phyloP scores from a whole-genome alignment of 2,888 invertebrate genomes.

The Melipona bicolor region DNA sequence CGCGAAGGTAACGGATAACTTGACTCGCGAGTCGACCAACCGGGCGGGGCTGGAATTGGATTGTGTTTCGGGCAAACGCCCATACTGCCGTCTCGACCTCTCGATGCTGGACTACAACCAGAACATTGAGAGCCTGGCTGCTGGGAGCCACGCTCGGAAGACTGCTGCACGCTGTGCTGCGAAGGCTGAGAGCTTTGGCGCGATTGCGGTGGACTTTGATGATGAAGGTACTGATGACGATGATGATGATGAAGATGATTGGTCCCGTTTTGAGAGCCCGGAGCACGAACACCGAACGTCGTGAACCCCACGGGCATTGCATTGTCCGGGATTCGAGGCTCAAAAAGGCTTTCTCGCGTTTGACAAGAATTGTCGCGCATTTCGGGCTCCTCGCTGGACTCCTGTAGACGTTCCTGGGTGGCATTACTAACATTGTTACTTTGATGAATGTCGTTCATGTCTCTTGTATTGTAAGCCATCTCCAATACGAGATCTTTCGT shows the following conservation, averaged over 20 bases:
- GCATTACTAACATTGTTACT: conserved; percentile 83
- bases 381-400: conserved; percentile 84
- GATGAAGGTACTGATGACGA: conserved; percentile 62
- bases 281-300: conserved; percentile 85
- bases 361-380: conserved; percentile 93
- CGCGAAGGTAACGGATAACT: conserved; percentile 62
- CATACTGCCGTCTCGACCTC: conserved; percentile 71
- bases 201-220: conserved; percentile 55
- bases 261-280: conserved; percentile 73
- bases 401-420: conserved; percentile 81
- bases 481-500: conserved; percentile 76
- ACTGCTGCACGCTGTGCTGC: conserved; percentile 55
- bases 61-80: conserved; percentile 76
- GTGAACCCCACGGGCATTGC: conserved; percentile 84
- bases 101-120: conserved; percentile 73
- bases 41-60: conserved; percentile 80
- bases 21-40: conserved; percentile 79
- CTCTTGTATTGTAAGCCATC: conserved; percentile 73
- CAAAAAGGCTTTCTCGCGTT: conserved; percentile 92
- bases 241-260: conserved; percentile 65
- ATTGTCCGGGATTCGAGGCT: conserved; percentile 81
- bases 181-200: conserved; percentile 60
- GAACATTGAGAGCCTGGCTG: conserved; percentile 73
- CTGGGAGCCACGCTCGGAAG: conserved; percentile 53
- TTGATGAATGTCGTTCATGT: conserved; percentile 81